Base-by-base conservation (phyloP, 2,113 vertebrate genomes). In the Elanoides forficatus region DNA sequence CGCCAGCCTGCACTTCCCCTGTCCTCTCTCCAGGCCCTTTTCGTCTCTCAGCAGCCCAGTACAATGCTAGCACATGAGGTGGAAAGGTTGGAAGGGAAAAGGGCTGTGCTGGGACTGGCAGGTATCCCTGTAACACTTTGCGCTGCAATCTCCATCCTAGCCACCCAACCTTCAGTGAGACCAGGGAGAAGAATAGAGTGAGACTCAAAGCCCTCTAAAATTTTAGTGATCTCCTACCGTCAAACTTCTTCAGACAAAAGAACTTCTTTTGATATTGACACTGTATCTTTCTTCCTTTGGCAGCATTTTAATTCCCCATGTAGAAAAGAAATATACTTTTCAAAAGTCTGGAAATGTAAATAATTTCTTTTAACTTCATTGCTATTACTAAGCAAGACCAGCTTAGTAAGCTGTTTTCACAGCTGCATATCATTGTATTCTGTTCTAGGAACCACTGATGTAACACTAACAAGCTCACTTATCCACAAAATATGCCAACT, bases 61-160 rank as follows among this genome's bases (percentile, higher is more conserved):
- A 42, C 40, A 75, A 42, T 1, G 15, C 8, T 13, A 71, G 50
- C 26, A 86, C 4, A 11, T 5, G 5, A 56, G 23, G 8, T 0
- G 43, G 48, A n/a, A 21, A 66, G 90, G 21, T 0, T 53, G 42
- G 30, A 67, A 90, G 42, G 14, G 11, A 47, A 58, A 83, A 75
- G 45, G 14, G 10, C 14, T 81, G 30, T 23, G 18, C 30, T 40
- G 25, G 42, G 22, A 53, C 42, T 79, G 70, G 17, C 15, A 67
- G 38, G 21, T 12, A 48, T 60, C 32, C 25, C n/a, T 60, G 30
- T 17, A 81, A 67, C 0, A 1, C 20, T 71, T 8, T 43, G 47
- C 2, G 4, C 42, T 73, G 38, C 43, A n/a, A 13, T 7, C 13
- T 83, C 38, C 43, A 50, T 34, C 30, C 6, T 9, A 20, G 12